phyloP scores from a whole-genome alignment of 2,797 vertebrate species.

The Smutsia temminckii region DNA sequence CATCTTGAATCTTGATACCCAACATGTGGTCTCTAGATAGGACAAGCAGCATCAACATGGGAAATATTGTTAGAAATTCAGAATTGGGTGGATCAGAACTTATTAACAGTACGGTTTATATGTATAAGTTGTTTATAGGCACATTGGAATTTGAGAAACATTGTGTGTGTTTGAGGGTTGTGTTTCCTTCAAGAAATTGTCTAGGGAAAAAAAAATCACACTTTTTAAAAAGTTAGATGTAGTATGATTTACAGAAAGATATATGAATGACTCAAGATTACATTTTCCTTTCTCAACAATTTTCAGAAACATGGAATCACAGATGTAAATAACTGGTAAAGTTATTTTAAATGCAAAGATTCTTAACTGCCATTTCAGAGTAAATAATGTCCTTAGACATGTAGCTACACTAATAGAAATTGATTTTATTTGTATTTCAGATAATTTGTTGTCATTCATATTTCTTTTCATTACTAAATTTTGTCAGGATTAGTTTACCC shows the following conservation, averaged over 20 bases:
- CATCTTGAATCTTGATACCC: background rate
- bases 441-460: background rate
- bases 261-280: background rate
- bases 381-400: background rate
- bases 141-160: background rate
- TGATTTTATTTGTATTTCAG: background rate
- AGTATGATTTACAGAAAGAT: background rate
- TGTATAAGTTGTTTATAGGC: background rate
- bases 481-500: background rate
- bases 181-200: background rate
- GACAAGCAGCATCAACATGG: background rate
- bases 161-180: too few relatives aligned
- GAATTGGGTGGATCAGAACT: background rate
- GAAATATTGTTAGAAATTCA: background rate
- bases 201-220: background rate
- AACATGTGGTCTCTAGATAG: background rate
- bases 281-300: background rate
- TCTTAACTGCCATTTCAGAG: background rate
- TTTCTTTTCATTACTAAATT: background rate
- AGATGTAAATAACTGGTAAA: background rate
- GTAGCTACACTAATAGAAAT: background rate
- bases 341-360: background rate
- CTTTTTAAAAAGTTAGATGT: background rate
- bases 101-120: background rate
- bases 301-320: background rate